Percentiles rank a stretch among this genome's conserved stretches.
Evolutionary conservation across 2,888 invertebrate species (phyloP).

Genomic region (Halocaridina rubra): DNA sequence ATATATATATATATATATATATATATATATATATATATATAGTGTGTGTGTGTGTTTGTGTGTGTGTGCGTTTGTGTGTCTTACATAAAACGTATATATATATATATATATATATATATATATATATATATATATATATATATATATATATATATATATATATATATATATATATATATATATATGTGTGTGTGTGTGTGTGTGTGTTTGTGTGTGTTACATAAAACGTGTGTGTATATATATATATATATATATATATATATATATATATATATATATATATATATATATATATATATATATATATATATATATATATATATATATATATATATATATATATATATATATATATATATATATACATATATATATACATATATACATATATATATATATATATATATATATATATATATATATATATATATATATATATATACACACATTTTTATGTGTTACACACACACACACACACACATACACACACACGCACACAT

Average conservation of each 20-base stretch:
- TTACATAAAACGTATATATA: too few species aligned
- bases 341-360: too few species aligned
- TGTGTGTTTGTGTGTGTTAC: not conserved
- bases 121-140: not conserved
- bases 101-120: too few species aligned
- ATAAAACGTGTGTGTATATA: not conserved
- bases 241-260: not conserved
- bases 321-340: not conserved
- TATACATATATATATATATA: not conserved
- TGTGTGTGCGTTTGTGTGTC: too few species aligned
- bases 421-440: not conserved
- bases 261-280: not conserved
- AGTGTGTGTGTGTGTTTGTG: too few species aligned
- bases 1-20: too few species aligned
- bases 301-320: not conserved
- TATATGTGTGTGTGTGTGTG: not conserved
- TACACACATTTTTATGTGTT: too few species aligned
- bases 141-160: not conserved
- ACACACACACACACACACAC: not conserved
- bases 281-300: not conserved
- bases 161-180: not conserved
- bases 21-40: too few species aligned
- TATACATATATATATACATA: not conserved
- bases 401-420: not conserved
- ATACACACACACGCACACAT: too few species aligned